A percentile compares a stretch with the other conserved stretches of the same genome.
phyloP scores from a whole-genome alignment of 2,113 vertebrate genomes.

The Myotis brandtii region DNA sequence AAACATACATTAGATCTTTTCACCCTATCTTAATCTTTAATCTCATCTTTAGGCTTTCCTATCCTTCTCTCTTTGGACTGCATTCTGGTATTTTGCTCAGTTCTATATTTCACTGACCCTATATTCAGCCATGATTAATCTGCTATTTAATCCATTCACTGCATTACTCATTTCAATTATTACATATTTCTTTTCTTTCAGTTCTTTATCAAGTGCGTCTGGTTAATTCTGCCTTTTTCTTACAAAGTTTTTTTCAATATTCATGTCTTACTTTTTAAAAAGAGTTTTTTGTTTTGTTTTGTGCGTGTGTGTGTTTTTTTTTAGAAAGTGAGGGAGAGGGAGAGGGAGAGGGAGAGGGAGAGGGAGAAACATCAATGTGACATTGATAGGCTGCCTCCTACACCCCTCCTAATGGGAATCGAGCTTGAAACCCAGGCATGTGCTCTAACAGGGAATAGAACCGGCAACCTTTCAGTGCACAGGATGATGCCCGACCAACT shows the following conservation, averaged over 20 bases:
- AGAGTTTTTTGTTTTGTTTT: too few species aligned
- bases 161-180: not conserved
- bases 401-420: not conserved
- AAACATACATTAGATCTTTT: not conserved
- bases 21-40: not conserved
- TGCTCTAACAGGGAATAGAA: not conserved
- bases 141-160: slow-evolving; percentile 23
- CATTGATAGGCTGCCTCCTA: not conserved
- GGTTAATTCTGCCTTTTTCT: not conserved
- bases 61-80: not conserved
- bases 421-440: not conserved
- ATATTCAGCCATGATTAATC: not conserved
- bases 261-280: not conserved
- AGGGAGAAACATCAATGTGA: not conserved
- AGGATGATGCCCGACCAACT: not conserved
- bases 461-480: not conserved
- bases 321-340: not conserved
- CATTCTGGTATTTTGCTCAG: not conserved
- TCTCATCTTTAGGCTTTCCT: not conserved
- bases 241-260: not conserved
- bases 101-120: not conserved
- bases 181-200: not conserved
- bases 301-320: too few species aligned
- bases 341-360: not conserved
- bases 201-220: not conserved